A percentile compares a stretch with the other conserved stretches of the same genome.
Conservation (phyloP, 2,113 vertebrate genomes). For the Silurus meridionalis region DNA sequence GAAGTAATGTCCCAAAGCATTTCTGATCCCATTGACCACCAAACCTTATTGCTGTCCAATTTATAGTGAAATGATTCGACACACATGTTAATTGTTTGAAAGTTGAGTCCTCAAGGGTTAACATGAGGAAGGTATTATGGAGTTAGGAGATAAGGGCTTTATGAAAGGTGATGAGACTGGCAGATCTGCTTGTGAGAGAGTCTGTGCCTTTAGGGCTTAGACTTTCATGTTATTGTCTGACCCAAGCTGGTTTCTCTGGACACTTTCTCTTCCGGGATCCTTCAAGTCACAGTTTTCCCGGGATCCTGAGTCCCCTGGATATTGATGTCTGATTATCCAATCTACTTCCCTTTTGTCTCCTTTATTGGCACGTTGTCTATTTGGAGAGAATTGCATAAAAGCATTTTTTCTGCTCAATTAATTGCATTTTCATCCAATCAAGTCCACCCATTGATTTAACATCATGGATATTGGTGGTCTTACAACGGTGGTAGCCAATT, state of each 20-base stretch:
- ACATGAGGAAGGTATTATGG: constrained; percentile 68
- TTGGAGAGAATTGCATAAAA: not conserved
- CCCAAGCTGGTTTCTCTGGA: constrained; percentile 46
- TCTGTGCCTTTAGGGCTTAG: constrained; percentile 54
- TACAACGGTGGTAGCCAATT: constrained; percentile 79
- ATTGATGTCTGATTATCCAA: constrained; percentile 20
- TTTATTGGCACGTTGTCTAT: not conserved
- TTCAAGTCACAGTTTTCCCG: constrained; percentile 15
- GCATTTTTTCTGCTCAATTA: not conserved
- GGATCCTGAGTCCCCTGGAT: constrained; percentile 29
- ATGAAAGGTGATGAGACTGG: constrained; percentile 77
- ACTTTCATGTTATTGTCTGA: constrained; percentile 46
- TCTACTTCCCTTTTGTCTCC: not conserved
- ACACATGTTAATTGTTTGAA: not conserved
- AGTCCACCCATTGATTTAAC: constrained; percentile 34
- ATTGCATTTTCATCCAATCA: constrained; percentile 43
- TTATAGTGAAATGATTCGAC: not conserved
- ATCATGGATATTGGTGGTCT: constrained; percentile 78
- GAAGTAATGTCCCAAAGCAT: constrained; percentile 9
- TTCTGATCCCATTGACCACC: not conserved
- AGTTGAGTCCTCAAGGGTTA: constrained; percentile 41
- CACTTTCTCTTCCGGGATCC: constrained; percentile 16
- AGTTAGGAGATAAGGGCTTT: constrained; percentile 72
- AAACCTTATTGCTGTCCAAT: not conserved
- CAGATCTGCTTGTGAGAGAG: constrained; percentile 60